Conservation (phyloP, 2,113 vertebrate species). For the Semnornis frantzii region DNA sequence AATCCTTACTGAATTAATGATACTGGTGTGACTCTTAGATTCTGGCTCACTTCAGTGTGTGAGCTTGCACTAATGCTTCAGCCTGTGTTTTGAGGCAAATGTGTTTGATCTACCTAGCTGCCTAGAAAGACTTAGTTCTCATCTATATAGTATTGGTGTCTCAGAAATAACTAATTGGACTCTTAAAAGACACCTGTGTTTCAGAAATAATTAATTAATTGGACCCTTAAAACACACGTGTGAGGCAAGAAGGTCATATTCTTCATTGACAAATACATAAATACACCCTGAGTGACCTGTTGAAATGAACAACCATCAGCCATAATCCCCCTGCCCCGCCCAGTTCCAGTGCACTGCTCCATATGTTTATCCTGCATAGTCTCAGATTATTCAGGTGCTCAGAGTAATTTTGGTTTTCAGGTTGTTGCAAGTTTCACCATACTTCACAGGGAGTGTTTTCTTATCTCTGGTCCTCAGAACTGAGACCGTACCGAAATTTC, state of each 20-base stretch:
- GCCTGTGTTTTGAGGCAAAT: background rate
- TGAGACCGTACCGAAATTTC: background rate
- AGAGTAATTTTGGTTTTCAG: background rate
- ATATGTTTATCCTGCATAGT: background rate
- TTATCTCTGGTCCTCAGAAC: background rate
- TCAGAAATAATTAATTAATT: background rate
- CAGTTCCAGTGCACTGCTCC: background rate
- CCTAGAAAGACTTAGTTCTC: background rate
- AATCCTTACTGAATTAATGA: background rate
- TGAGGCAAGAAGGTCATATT: background rate
- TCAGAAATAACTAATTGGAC: background rate
- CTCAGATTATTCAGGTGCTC: background rate
- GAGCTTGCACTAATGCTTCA: background rate
- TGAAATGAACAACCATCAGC: background rate
- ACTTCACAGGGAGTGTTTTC: background rate
- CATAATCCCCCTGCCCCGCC: background rate
- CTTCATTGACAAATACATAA: background rate
- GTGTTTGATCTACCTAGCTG: background rate
- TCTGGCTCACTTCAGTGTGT: conserved; percentile 7
- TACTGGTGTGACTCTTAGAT: background rate
- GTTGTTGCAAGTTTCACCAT: background rate
- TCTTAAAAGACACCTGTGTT: background rate
- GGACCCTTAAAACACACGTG: background rate
- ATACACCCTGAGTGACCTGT: background rate
- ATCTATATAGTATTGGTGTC: background rate